Base-by-base conservation (phyloP, 2,888 invertebrate genomes). In the Hyppa rectilinea region DNA sequence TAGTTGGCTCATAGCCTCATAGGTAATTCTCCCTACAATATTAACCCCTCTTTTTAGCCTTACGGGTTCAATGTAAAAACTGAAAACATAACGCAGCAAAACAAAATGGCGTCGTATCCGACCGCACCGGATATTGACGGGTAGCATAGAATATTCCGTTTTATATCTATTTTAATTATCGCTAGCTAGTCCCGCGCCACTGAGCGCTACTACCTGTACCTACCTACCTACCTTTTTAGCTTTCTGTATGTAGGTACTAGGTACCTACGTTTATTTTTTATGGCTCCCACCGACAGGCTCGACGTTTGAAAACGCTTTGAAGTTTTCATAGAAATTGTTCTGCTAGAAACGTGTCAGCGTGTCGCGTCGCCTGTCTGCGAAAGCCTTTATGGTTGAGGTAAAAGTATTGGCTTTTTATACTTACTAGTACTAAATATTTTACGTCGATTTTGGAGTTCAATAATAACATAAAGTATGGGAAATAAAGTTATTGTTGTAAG, bases 121-220 rank as follows among this genome's bases (percentile, higher is more conserved):
- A 81, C 86, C 90, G 87, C 87, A 81, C 86, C 92, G 92, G 92
- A 93, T 92, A 94, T 93, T 93, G 92, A 89, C 86, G 86, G 83
- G 87, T 84, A 89, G 86, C 90, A 90, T 91, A 87, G 92, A 92
- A 93, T 93, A 94, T 92, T 92, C 91, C 92, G 92, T 93, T 94
- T 92, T 92, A 92, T 94, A 94, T 94, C 93, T 91, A 89, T 89
- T 88, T 94, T 94, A 94, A 94, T 94, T 94, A 94, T 94, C 94
- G 91, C 85, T 88, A 84, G 87, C 89, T 87, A 88, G 91, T 90
- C 88, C 88, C 87, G 90, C 89, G 82, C 88, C 91, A 90, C 89
- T 90, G 92, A 89, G 67, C 75, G 71, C 67, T n/a, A n/a, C 55
- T 80, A 84, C 71, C 68, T 63, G 67, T 31, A 31, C 4, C 14